Base-by-base conservation (phyloP, 1,140 invertebrate genomes). In the Chironomus tepperi region DNA sequence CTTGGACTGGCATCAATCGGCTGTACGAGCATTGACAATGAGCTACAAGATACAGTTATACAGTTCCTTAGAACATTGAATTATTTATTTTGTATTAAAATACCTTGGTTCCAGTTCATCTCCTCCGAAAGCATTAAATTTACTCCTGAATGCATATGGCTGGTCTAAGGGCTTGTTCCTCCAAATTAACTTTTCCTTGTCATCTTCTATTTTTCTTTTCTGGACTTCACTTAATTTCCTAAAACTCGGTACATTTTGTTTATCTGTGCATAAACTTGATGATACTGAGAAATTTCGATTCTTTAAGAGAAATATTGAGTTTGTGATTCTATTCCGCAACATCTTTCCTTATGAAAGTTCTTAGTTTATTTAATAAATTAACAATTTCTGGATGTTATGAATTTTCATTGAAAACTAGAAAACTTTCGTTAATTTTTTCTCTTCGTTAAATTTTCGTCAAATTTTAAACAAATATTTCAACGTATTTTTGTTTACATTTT, bases 1-100 rank as follows among this genome's bases (percentile, higher is more conserved):
- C 75, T 76, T 0, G 83, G 81, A 42, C 80, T 81, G 2, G 86
- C 75, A 77, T 87, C 79, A 10, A 87, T 80, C 1, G 84, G 83
- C 19, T 79, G 78, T 76, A 85, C 84, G 76, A 86, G 79, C 34
- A 83, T 77, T n/a, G 80, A 34, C 5, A 34, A 34, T 2, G 24
- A 34, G 24, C 24, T 34, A n/a, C n/a, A 34, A 34, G 24, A 34
- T 34, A 34, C 24, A 34, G 24, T n/a, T n/a, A n/a, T n/a, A n/a
- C n/a, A n/a, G n/a, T n/a, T n/a, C n/a, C n/a, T n/a, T n/a, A n/a
- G 24, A 34, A 34, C 5, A 34, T 34, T 34, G 5, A 34, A 34
- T 34, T 2, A 34, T 34, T 34, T 34, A 34, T 34, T 34, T 34
- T 34, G 5, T 34, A 2, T 34, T 34, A 34, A 34, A 5, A 34